phyloP scores from a whole-genome alignment of 1,140 invertebrate genomes.

The Musca domestica region DNA sequence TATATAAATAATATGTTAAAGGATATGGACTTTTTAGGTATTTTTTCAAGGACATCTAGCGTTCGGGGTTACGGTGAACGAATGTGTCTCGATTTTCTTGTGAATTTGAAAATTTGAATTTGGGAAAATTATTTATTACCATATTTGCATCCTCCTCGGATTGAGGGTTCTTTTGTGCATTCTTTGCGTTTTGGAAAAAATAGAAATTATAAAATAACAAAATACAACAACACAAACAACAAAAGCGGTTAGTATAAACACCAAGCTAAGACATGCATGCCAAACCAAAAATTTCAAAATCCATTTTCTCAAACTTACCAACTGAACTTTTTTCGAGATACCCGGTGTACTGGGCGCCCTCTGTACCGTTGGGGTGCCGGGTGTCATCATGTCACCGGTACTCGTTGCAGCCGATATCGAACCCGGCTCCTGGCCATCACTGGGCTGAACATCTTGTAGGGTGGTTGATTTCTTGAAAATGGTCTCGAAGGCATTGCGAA shows the following conservation, averaged over 20 bases:
- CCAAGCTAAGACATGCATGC: not conserved
- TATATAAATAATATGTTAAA: too few relatives aligned
- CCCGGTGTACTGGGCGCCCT: slow-evolving; percentile 70
- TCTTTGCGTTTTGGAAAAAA: not conserved
- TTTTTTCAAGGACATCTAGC: too few relatives aligned
- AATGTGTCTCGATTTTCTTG: too few relatives aligned
- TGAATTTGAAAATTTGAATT: not conserved
- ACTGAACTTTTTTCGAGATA: slow-evolving; percentile 81
- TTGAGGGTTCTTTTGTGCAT: too few relatives aligned
- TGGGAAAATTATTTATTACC: not conserved
- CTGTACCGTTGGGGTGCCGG: slow-evolving; percentile 36
- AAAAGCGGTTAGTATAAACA: not conserved
- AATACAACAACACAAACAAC: slow-evolving; percentile 4
- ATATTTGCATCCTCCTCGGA: not conserved
- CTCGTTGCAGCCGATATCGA: slow-evolving; percentile 36
- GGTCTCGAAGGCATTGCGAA: slow-evolving; percentile 84
- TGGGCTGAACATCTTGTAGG: slow-evolving; percentile 74
- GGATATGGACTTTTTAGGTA: too few relatives aligned
- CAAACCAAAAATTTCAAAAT: not conserved
- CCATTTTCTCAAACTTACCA: slow-evolving; percentile 65
- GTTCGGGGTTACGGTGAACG: too few relatives aligned
- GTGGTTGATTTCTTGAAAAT: slow-evolving; percentile 85
- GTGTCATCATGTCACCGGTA: slow-evolving; percentile 37
- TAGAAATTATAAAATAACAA: not conserved
- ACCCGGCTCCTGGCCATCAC: slow-evolving; percentile 59